A percentile compares a stretch with the other conserved stretches of the same genome.
Conservation (phyloP, 1,140 invertebrate genomes). For the Liolophura sinensis region DNA sequence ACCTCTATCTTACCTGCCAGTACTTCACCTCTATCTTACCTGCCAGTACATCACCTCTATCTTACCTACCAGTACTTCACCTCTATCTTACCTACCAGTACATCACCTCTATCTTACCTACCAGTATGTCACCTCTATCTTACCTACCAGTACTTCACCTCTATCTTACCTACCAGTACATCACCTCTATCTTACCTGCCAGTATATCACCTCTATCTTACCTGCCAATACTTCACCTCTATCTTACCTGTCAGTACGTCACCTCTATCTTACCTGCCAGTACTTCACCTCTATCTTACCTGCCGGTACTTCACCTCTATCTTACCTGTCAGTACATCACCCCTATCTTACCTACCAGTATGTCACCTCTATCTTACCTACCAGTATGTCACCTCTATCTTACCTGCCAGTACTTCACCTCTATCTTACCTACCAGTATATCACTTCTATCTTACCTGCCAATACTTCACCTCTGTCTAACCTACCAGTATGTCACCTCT, state of each 20-base stretch:
- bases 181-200: conserved; percentile 62
- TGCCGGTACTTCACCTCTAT: background rate
- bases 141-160: too few species aligned
- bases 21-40: too few species aligned
- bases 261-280: conserved; percentile 64
- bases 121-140: conserved; percentile 1
- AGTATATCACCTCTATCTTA: conserved; percentile 18
- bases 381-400: conserved; percentile 1
- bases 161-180: background rate
- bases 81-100: conserved; percentile 1
- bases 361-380: conserved; percentile 57
- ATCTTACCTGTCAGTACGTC: background rate
- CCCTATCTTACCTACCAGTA: conserved; percentile 1
- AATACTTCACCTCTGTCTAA: too few species aligned
- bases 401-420: too few species aligned
- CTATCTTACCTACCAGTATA: background rate
- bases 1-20: conserved; percentile 64
- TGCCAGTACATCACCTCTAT: background rate
- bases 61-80: too few species aligned
- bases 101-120: conserved; percentile 58
- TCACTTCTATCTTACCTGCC: conserved; percentile 66
- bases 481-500: background rate
- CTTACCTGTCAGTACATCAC: too few species aligned
- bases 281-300: too few species aligned
- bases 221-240: conserved; percentile 86